Evolutionary conservation across 2,113 vertebrate genomes (phyloP).

Genomic region (Sterrhoptilus dennistouni): DNA sequence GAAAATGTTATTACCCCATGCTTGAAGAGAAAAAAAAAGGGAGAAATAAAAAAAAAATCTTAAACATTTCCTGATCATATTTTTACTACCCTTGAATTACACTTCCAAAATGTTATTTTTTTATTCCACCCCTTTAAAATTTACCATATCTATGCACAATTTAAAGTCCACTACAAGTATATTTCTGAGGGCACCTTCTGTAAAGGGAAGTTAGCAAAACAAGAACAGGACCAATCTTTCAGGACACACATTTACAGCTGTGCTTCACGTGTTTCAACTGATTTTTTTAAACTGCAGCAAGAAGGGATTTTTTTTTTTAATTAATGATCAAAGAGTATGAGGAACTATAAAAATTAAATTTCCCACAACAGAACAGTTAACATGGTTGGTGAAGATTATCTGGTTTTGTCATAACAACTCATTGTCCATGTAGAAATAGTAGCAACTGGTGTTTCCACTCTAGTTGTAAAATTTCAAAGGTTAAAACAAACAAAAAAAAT

Average conservation of each 20-base stretch:
- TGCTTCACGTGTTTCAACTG: background rate
- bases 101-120: background rate
- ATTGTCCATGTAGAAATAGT: background rate
- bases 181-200: background rate
- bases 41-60: background rate
- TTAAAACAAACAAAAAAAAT: background rate
- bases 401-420: background rate
- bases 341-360: background rate
- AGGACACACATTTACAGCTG: background rate
- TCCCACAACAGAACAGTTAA: background rate
- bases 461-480: background rate
- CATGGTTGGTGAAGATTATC: background rate
- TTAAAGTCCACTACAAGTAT: background rate
- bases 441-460: background rate
- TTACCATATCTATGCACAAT: background rate
- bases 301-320: background rate
- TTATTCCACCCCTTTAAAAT: background rate
- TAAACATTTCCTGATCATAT: background rate
- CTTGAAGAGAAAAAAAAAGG: background rate
- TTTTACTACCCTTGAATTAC: slow-evolving; percentile 2
- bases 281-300: background rate
- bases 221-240: background rate
- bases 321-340: background rate
- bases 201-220: background rate
- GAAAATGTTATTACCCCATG: background rate